phyloP scores from a whole-genome alignment of 2,113 vertebrate genomes.

The Erythrocercus mccallii region DNA sequence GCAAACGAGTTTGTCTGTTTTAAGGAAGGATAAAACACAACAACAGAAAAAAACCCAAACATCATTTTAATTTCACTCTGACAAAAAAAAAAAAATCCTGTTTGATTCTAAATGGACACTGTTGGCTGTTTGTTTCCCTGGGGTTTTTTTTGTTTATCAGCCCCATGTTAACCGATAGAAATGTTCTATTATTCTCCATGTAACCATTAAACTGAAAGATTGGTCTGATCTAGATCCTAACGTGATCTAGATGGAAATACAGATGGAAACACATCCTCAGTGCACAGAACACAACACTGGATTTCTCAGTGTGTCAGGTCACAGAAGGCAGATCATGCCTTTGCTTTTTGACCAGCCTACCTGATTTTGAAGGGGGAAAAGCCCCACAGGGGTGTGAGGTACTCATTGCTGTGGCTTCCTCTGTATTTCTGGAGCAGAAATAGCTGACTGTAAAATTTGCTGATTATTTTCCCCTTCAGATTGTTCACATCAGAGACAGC shows the following conservation, averaged over 20 bases:
- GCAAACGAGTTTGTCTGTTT: background rate
- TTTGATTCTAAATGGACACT: background rate
- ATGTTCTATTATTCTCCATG: background rate
- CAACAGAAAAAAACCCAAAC: background rate
- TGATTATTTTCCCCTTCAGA: background rate
- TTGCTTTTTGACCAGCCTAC: accelerated
- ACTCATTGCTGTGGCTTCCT: background rate
- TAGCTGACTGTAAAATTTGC: background rate
- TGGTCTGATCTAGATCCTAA: background rate
- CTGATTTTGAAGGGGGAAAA: background rate
- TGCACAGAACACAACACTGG: background rate
- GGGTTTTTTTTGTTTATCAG: background rate
- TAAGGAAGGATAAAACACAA: background rate
- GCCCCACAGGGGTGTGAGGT: background rate
- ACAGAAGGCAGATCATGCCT: background rate
- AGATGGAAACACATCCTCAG: background rate
- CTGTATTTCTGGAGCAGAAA: background rate
- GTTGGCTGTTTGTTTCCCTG: background rate
- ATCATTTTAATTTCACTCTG: background rate
- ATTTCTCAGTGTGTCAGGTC: background rate
- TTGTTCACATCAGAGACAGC: background rate
- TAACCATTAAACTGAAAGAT: background rate
- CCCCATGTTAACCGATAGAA: background rate
- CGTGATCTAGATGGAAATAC: background rate
- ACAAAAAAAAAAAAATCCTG: background rate